A percentile compares a stretch with the other conserved stretches of the same genome.
Evolutionary conservation across 2,888 invertebrate genomes (phyloP).

Genomic region (Orthonevra nobilis): DNA sequence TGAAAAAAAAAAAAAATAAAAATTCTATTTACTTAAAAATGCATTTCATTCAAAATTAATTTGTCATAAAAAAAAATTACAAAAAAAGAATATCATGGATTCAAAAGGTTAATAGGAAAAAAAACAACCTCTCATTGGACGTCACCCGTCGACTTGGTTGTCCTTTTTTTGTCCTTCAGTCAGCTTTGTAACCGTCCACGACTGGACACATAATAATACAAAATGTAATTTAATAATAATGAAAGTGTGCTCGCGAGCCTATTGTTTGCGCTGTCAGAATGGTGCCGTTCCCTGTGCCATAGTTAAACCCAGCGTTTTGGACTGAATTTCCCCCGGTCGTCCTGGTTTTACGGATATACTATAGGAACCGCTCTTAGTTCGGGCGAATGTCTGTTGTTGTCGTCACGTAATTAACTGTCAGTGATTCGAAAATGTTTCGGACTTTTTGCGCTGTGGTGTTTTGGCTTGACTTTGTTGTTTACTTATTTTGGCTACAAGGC

Average conservation of each 20-base stretch:
- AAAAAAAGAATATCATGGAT: constrained; percentile 7
- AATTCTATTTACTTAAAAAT: constrained; percentile 64
- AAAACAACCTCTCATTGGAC: constrained; percentile 17
- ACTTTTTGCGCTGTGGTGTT: constrained; percentile 27
- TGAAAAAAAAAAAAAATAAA: too few relatives aligned
- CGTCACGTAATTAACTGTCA: constrained; percentile 67
- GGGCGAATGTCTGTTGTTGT: constrained; percentile 55
- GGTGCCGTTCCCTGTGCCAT: not conserved
- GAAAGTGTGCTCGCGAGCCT: constrained; percentile 38
- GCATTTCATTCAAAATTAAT: constrained; percentile 70
- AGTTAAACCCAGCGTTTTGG: constrained; percentile 12
- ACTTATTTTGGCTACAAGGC: constrained; percentile 23
- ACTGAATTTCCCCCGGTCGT: constrained; percentile 8
- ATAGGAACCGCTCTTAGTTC: not conserved
- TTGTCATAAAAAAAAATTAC: constrained; percentile 12
- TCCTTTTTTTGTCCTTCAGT: not conserved
- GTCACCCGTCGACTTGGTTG: constrained; percentile 7
- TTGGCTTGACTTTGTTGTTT: not conserved
- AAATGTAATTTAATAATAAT: constrained; percentile 68
- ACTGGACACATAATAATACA: constrained; percentile 47
- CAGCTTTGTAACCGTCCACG: not conserved
- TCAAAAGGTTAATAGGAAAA: constrained; percentile 27
- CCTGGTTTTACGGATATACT: constrained; percentile 35
- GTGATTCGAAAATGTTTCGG: constrained; percentile 64
- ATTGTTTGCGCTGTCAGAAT: constrained; percentile 23